Base-by-base conservation (phyloP, 2,888 invertebrate genomes). In the Pandemis cinnamomeana region DNA sequence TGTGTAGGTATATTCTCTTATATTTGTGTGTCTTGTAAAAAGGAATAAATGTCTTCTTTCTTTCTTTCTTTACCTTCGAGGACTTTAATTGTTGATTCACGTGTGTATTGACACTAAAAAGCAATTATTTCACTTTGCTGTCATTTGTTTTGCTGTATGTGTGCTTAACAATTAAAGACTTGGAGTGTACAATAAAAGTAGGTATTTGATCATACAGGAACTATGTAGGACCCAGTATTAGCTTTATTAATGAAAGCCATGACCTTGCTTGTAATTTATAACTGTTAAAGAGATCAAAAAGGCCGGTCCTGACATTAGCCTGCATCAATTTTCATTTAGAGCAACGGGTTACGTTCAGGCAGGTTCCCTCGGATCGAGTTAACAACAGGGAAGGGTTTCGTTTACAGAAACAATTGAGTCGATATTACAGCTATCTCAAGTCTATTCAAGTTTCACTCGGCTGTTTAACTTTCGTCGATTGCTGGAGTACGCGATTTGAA, bases 251-350 rank as follows among this genome's bases (percentile, higher is more conserved):
- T 53, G 46, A 62, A 72, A 55, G 46, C 41, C n/a, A 61, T 20
- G 44, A 20, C 5, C 53, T 8, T 41, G 3, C 15, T n/a, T 61
- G 64, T 73, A 73, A 73, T 73, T 73, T 73, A 73, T 73, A 51
- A 13, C 66, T 64, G 60, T 64, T 66, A 51, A 44, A 60, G 27
- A 63, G 64, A n/a, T 63, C 42, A 73, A 73, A 73, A 60, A 60
- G 55, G 46, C 46, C 48, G 48, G 64, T 53, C 60, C 58, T 53
- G 27, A 48, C 69, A 73, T 73, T 70, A 70, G 60, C 69, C 64
- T 44, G 51, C 69, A 73, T 73, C 73, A 73, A 73, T 70, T 70
- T 53, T 73, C 64, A 73, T 73, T 73, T 66, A 41, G 11, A n/a
- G 60, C 46, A 60, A 53, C 69, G 67, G 27, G 48, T 51, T 64